Conservation (phyloP, 2,888 invertebrate genomes). For the Melinaea menophilus region DNA sequence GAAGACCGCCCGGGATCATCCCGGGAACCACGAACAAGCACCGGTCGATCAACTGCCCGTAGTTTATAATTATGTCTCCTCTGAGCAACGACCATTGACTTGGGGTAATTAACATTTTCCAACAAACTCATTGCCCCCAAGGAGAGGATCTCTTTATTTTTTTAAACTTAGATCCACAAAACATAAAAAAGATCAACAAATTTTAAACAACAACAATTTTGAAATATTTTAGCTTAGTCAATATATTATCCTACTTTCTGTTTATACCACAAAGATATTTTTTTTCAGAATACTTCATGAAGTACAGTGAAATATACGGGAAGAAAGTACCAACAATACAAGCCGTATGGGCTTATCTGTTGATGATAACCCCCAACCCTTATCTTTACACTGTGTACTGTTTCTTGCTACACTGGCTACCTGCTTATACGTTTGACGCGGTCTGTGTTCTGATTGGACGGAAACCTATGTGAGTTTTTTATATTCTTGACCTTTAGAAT, state of each 20-base stretch:
- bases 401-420: constrained; percentile 79
- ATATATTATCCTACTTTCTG: background rate
- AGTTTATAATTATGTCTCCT: constrained; percentile 91
- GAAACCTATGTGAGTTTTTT: constrained; percentile 77
- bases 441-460: constrained; percentile 77
- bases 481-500: no score
- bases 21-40: constrained; percentile 58
- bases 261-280: background rate
- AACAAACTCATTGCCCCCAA: no score
- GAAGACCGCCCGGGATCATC: constrained; percentile 69
- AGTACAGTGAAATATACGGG: constrained; percentile 71
- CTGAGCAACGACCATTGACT: constrained; percentile 85
- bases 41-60: constrained; percentile 64
- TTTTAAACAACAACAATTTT: background rate
- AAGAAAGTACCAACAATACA: constrained; percentile 74
- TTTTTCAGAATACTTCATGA: constrained; percentile 74
- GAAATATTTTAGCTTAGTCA: background rate
- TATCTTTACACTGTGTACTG: constrained; percentile 76
- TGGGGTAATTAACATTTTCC: constrained; percentile 74
- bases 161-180: no score
- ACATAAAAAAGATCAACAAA: background rate
- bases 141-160: no score
- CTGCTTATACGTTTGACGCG: constrained; percentile 79
- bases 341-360: constrained; percentile 81
- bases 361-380: constrained; percentile 79